These are phyloP conservation scores for Drosophila sp. DNA, from an alignment of 1,140 invertebrate genomes.

Conservation along the genomic window DNA sequence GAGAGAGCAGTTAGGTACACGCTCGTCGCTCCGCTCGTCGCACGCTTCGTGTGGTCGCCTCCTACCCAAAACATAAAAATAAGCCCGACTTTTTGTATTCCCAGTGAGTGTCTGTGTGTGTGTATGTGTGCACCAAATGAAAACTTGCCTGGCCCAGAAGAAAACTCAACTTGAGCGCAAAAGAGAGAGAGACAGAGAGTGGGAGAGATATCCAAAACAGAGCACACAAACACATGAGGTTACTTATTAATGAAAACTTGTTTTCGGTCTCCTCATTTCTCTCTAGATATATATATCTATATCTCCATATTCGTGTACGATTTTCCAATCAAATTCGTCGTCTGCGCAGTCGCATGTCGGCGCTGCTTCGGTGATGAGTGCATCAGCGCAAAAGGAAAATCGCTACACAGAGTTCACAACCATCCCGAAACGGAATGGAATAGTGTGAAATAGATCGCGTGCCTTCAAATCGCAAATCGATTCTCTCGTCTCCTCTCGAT, in stretches of 20 bases:
- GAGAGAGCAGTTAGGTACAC: constrained; percentile 76
- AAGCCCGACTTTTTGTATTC: constrained; percentile 1
- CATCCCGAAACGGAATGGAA: neutral
- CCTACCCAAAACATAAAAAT: constrained; percentile 21
- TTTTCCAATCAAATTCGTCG: constrained; percentile 58
- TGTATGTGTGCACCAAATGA: constrained; percentile 42
- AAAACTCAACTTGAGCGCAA: constrained; percentile 37
- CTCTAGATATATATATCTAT: neutral
- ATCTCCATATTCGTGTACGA: constrained; percentile 27
- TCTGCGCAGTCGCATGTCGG: constrained; percentile 64
- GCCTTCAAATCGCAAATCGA: constrained; percentile 4
- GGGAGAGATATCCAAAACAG: constrained; percentile 44
- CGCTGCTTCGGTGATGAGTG: constrained; percentile 60
- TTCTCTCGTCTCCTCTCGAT: neutral
- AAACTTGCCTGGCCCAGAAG: constrained; percentile 29
- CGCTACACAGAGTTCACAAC: neutral
- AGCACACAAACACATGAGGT: constrained; percentile 24
- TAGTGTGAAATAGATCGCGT: constrained; percentile 19
- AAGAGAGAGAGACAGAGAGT: neutral
- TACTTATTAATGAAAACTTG: constrained; percentile 53
- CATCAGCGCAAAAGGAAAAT: constrained; percentile 31
- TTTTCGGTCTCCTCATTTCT: constrained; percentile 40
- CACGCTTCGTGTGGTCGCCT: constrained; percentile 68
- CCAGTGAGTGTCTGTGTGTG: constrained; percentile 23
- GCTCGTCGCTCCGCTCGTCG: constrained; percentile 52